Evolutionary conservation across 2,797 vertebrate genomes (phyloP), one percentile per base, ranked within the genome.

Genomic region (Arrhamphus sclerolepis): DNA sequence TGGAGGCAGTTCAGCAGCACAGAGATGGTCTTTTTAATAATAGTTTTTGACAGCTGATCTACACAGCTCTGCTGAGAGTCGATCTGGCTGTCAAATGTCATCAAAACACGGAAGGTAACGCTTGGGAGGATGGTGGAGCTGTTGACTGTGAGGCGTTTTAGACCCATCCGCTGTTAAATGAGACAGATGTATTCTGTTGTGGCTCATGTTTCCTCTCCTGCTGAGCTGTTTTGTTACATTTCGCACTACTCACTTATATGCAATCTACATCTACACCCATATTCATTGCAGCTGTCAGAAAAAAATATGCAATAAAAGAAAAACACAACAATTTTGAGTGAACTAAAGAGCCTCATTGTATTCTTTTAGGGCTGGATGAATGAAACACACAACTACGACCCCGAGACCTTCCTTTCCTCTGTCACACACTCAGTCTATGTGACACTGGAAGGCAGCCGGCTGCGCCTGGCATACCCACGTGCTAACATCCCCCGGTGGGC

Each of bases 361-460:
- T 44, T 54, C 44, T 62, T 41, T 0, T 78, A 96, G 94, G 93
- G 94, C 43, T 96, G 95, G 95, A 94, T 96, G 94, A 96, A 94
- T 64, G 92, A 94, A 72, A 89, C 93, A 20, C 72, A 88, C 6
- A 40, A 1, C 52, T 96, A 96, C 1, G 90, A 96, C 62, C 94
- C 94, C 0, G 95, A 96, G 81, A 84, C 89, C 1, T 95, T 93
- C 84, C 94, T 94, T 59, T 92, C 91, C 0, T 94, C 92, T 0
- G 74, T 93, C 63, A 93, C 88, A 0, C 92, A 94, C 56, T 94
- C 94, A 0, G 94, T 95, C 60, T 86, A 91, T 0, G 93, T 89
- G 54, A 86, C 76, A 1, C 85, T 96, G 85, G 91, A 94, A 16
- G 91, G 92, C 8, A 74, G 87, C 59, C 68, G 59, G 49, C 83